Conservation (phyloP, 2,113 vertebrate genomes). For the Pavo muticus region DNA sequence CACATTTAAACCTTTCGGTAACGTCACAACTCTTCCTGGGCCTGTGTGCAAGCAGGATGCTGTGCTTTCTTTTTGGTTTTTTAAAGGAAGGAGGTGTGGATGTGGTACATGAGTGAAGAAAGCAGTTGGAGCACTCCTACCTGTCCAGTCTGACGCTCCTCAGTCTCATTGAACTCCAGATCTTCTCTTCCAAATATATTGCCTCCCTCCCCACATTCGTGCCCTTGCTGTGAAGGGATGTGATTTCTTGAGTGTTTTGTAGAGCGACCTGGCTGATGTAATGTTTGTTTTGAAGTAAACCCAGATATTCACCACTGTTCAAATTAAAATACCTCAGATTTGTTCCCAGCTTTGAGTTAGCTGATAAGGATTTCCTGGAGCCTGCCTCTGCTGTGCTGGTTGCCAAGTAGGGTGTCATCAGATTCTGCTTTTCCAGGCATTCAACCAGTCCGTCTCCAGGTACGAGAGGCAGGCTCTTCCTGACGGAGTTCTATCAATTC, state of each 20-base stretch:
- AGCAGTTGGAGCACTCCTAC: background rate
- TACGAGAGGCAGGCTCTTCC: background rate
- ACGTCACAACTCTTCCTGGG: background rate
- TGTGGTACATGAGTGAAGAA: background rate
- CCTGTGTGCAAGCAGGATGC: background rate
- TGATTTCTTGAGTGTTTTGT: background rate
- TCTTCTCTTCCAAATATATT: background rate
- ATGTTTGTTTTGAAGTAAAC: background rate
- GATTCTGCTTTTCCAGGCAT: background rate
- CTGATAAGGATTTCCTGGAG: background rate
- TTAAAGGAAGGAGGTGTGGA: background rate
- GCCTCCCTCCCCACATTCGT: accelerated
- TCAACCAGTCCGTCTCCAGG: background rate
- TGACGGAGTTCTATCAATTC: background rate
- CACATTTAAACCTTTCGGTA: background rate
- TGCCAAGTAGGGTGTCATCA: background rate
- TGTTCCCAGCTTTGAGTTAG: background rate
- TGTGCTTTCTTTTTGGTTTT: background rate
- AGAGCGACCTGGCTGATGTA: background rate
- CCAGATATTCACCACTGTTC: background rate
- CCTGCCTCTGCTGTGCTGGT: background rate
- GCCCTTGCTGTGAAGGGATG: background rate
- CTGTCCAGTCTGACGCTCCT: background rate
- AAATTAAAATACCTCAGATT: background rate
- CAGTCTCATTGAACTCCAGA: background rate